phyloP scores from a whole-genome alignment of 1,140 invertebrate species.

The Drosophila mauritiana region DNA sequence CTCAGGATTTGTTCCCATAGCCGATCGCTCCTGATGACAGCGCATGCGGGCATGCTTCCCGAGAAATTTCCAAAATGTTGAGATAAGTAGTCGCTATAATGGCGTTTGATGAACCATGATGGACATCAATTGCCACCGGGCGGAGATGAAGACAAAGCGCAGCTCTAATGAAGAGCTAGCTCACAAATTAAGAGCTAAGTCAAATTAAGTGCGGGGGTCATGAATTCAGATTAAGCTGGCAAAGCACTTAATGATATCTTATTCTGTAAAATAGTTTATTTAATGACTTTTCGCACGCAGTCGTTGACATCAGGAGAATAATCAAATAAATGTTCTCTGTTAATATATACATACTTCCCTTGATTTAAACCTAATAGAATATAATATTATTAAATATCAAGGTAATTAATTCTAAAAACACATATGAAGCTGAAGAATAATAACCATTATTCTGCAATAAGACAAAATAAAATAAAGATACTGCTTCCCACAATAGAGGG shows the following conservation, averaged over 20 bases:
- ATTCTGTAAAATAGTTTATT: background rate
- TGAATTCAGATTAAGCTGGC: background rate
- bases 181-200: slow-evolving; percentile 15
- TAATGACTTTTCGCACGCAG: background rate
- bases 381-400: no score
- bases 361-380: no score
- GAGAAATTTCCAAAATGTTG: slow-evolving; percentile 14
- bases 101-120: slow-evolving; percentile 48
- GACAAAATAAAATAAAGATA: background rate
- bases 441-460: background rate
- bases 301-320: background rate
- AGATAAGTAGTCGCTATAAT: slow-evolving; percentile 19
- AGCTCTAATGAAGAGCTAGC: slow-evolving; percentile 24
- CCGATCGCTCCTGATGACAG: slow-evolving; percentile 54
- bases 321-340: no score
- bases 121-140: slow-evolving; percentile 57
- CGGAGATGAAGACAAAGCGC: slow-evolving; percentile 44
- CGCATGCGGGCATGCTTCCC: slow-evolving; percentile 57
- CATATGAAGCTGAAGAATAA: background rate
- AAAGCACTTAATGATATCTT: background rate
- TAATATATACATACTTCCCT: no score
- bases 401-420: background rate
- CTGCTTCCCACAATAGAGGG: background rate
- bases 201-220: background rate
- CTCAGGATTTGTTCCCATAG: slow-evolving; percentile 39